Evolutionary conservation across 2,797 vertebrate species (phyloP).

Genomic region (Gallinago solitaria): DNA sequence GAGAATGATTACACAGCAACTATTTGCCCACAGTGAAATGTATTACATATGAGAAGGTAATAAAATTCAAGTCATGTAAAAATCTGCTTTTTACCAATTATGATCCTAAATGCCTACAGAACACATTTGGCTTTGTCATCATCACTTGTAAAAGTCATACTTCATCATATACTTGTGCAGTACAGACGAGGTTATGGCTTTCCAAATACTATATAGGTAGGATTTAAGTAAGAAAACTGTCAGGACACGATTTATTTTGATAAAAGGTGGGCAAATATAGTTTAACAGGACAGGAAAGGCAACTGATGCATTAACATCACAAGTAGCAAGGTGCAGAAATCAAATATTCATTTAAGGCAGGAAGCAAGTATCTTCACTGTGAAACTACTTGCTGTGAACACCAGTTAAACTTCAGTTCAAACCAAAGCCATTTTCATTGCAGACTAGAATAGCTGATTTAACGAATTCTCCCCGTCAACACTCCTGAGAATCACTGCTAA

Average conservation of each 20-base stretch:
- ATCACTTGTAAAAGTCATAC: not conserved
- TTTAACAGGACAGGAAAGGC: not conserved
- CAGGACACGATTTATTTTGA: not conserved
- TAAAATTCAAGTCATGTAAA: not conserved
- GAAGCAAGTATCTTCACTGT: not conserved
- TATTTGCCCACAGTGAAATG: not conserved
- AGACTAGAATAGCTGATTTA: not conserved
- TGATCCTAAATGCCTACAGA: not conserved
- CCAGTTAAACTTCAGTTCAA: not conserved
- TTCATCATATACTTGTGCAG: constrained; percentile 7
- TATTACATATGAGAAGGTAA: not conserved
- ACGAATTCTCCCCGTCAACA: not conserved
- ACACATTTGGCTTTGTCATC: not conserved
- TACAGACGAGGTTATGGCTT: not conserved
- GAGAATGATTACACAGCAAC: not conserved
- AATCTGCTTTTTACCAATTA: constrained; percentile 30
- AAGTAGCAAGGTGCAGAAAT: not conserved
- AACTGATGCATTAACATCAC: not conserved
- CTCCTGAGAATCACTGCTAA: not conserved
- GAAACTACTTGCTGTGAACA: not conserved
- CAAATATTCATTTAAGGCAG: not conserved
- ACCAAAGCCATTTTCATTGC: not conserved
- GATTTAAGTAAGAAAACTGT: not conserved
- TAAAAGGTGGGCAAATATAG: not conserved
- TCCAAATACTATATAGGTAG: not conserved